phyloP scores from a whole-genome alignment of 2,113 vertebrate species.

The Eidolon helvum region DNA sequence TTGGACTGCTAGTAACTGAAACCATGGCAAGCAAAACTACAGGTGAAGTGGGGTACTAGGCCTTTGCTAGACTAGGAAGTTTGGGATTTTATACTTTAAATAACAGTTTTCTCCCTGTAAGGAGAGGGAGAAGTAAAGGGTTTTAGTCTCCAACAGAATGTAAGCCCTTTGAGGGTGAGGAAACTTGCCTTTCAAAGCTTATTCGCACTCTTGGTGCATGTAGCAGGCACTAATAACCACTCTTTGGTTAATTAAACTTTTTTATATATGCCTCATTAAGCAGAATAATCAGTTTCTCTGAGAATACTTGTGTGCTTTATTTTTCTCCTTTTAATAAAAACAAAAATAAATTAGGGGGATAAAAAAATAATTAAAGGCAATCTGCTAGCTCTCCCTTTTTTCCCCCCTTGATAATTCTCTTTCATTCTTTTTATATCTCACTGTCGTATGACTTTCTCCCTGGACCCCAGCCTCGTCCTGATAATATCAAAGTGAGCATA shows the following conservation, averaged over 20 bases:
- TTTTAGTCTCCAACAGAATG: neutral
- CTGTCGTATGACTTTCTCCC: neutral
- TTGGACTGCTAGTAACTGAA: neutral
- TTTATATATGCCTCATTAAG: neutral
- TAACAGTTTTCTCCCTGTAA: neutral
- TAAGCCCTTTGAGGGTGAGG: neutral
- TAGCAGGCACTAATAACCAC: neutral
- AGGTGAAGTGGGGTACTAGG: neutral
- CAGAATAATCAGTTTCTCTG: slow-evolving; percentile 32
- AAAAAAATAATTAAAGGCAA: neutral
- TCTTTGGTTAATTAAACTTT: neutral
- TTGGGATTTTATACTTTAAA: neutral
- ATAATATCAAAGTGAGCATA: neutral
- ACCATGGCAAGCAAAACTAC: neutral
- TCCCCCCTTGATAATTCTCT: neutral
- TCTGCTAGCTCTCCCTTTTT: neutral
- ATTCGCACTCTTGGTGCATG: neutral
- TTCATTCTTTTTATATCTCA: too few species aligned
- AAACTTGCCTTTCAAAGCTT: neutral
- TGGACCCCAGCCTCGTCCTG: neutral
- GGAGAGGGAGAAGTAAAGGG: neutral
- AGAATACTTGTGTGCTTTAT: neutral
- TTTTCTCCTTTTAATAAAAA: slow-evolving; percentile 55
- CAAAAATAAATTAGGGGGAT: neutral
- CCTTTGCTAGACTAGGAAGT: neutral